Conservation (phyloP, 2,888 invertebrate species). For the Synergus gifuensis region DNA sequence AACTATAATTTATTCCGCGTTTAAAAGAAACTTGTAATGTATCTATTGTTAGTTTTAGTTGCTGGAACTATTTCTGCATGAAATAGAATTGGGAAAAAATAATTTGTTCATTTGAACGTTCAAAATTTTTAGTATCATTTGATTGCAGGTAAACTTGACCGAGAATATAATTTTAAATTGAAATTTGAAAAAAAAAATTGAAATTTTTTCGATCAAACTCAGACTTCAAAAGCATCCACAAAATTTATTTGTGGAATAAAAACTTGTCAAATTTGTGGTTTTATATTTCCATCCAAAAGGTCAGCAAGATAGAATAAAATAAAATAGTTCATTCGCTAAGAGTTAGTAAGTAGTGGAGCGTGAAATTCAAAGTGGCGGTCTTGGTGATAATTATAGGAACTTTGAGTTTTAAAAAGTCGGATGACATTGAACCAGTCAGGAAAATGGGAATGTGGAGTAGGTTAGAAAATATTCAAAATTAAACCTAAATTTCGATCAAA, state of each 20-base stretch:
- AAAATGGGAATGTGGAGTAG: slow-evolving; percentile 14
- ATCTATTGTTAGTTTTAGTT: no score
- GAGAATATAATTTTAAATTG: no score
- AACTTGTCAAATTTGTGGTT: slow-evolving; percentile 5
- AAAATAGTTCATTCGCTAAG: slow-evolving; percentile 29
- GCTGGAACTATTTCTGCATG: no score
- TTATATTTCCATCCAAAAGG: slow-evolving; percentile 11
- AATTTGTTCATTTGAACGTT: no score
- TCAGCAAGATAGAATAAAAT: slow-evolving; percentile 13
- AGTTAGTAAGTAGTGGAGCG: slow-evolving; percentile 16
- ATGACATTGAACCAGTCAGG: slow-evolving; percentile 29
- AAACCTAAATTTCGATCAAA: background rate
- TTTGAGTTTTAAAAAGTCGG: slow-evolving; percentile 29
- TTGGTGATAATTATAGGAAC: slow-evolving; percentile 36
- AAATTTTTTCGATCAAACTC: no score
- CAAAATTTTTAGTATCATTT: no score
- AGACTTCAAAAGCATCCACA: background rate
- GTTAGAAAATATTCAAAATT: slow-evolving; percentile 31
- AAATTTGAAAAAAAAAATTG: no score
- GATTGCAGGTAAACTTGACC: no score
- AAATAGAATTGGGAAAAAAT: no score
- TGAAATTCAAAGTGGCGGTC: slow-evolving; percentile 30
- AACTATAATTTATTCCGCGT: no score
- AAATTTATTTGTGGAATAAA: background rate
- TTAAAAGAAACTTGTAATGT: no score